Conservation (phyloP, 2,797 vertebrate species). For the Pagetopsis macropterus region DNA sequence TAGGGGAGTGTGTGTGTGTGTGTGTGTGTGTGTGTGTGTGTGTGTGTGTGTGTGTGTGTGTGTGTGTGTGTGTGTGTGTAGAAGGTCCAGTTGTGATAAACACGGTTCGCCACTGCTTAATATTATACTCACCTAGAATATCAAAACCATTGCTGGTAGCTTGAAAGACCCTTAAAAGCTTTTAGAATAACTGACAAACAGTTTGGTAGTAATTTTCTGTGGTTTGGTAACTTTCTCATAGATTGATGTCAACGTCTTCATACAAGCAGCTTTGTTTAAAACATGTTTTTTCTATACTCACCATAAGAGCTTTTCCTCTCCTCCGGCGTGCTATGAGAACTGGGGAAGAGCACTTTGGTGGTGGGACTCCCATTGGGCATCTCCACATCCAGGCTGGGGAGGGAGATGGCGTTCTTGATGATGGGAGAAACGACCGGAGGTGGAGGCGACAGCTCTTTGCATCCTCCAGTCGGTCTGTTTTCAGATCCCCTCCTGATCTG, state of each 20-base stretch:
- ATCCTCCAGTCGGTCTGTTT: slow-evolving; percentile 61
- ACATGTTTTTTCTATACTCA: slow-evolving; percentile 68
- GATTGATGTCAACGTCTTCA: background rate
- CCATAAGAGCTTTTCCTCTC: slow-evolving; percentile 87
- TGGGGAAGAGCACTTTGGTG: slow-evolving; percentile 87
- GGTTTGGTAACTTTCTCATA: background rate
- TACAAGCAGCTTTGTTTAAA: background rate
- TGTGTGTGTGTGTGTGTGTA: too few relatives aligned
- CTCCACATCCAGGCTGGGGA: slow-evolving; percentile 91
- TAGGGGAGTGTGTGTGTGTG: too few relatives aligned
- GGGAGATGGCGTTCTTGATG: slow-evolving; percentile 95
- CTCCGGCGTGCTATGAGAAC: slow-evolving; percentile 79
- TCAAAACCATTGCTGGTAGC: too few relatives aligned
- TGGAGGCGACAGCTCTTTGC: slow-evolving; percentile 81
- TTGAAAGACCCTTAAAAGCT: slow-evolving; percentile 4
- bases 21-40: too few relatives aligned
- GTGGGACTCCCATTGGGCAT: slow-evolving; percentile 73
- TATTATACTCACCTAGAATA: too few relatives aligned
- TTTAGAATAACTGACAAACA: background rate
- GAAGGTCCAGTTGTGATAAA: too few relatives aligned
- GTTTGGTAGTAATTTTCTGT: background rate
- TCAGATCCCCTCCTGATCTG: slow-evolving; percentile 87
- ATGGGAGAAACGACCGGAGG: slow-evolving; percentile 91
- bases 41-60: too few relatives aligned
- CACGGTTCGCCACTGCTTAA: background rate